Base-by-base conservation (phyloP, 2,888 invertebrate species). In the Himalopsyche tibetana region DNA sequence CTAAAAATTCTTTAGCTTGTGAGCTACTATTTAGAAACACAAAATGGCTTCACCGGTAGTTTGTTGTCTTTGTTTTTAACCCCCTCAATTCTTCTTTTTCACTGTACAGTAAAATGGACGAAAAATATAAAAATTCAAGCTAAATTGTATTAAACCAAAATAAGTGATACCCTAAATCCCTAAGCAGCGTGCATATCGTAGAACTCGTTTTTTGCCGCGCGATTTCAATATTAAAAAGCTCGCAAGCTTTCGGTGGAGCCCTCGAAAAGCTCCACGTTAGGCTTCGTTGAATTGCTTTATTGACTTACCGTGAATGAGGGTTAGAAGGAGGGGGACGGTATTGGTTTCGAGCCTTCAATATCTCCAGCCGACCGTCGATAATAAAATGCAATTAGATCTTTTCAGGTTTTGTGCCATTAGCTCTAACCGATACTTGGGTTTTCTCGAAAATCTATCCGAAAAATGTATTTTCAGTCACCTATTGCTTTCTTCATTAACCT, bases 311-410 rank as follows among this genome's bases (percentile, higher is more conserved):
- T 15, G 51, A 51, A 12, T 51, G 51, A 11, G 63, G 19, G n/a
- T 28, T 4, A 2, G 19, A 6, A 8, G 8, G n/a, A 0, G 19
- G 4, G 19, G 56, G 19, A 28, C 28, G 28, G 28, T 28, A 28
- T 28, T 19, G 63, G 19, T n/a, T 28, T 2, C 19, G 19, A 19
- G 63, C 19, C 5, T 63, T 63, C 63, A 63, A 63, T 63, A 63
- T 63, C 63, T 63, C 63, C 63, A 63, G 19, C 11, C 63, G 8
- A 63, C 0, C 63, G 63, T 63, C 19, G 19, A 63, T 19, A 63
- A 63, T 63, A 19, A 63, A 63, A 63, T 6, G 63, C 63, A 63
- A 63, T 63, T 63, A 63, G 63, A 63, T 63, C 63, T 63, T 63
- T 63, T 19, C 63, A 63, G 19, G 9, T 6, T 19, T 63, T 11